Evolutionary conservation across 2,888 invertebrate genomes (phyloP), one percentile per base, ranked within the genome.

Genomic region (Eubasilissa splendida): DNA sequence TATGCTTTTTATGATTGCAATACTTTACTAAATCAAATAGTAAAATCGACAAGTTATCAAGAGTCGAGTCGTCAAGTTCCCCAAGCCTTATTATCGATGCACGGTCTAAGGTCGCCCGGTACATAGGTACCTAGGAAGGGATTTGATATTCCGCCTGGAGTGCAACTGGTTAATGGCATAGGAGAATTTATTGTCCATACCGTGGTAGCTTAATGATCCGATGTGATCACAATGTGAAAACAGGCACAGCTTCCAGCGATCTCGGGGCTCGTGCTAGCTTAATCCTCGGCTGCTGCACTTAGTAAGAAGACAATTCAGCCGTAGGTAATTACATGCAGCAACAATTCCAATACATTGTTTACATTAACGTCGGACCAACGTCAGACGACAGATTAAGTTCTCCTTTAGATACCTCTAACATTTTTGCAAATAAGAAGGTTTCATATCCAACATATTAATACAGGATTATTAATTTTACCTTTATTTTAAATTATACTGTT

Each of bases 191-290:
- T 83, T 77, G 79, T 71, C 58, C 63, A 53, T 66, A 73, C 60
- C 14, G 63, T 63, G 70, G 80, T 79, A 79, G 77, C 77, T 81
- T 83, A 83, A 83, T 83, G 83, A 81, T 76, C 74, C 76, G 75
- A 76, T 83, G 79, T 59, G 79, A 79, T 79, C 83, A 80, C 80
- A 82, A 79, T 80, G 31, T 31, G 63, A 63, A 60, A 60, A 60
- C 60, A 60, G 60, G n/a, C n/a, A 22, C 22, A n/a, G 14, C n/a
- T 60, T 60, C 8, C 60, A n/a, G 60, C 22, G 60, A n/a, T 60
- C 60, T 22, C 10, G 60, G 8, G 14, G 22, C 60, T 60, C 60
- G 60, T n/a, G 60, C 60, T 22, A n/a, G 60, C 60, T 9, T n/a
- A n/a, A 60, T 60, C 22, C 60, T 60, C 3, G 12, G 22, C 60